Conservation (phyloP, 2,113 vertebrate species). For the Cnemophilus loriae region DNA sequence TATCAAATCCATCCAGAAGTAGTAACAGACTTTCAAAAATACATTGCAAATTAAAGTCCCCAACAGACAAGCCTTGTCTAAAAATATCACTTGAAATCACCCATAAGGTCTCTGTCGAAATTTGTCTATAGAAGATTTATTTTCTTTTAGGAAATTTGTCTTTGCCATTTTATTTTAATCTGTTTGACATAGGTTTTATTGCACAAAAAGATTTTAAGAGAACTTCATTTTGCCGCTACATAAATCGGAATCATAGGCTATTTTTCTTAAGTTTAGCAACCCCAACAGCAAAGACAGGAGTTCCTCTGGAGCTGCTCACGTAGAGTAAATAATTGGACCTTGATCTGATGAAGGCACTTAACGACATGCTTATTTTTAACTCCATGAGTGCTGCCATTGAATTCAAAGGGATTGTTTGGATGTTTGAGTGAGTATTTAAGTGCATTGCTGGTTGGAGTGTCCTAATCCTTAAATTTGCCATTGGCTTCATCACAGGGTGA, state of each 20-base stretch:
- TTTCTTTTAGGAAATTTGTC: neutral
- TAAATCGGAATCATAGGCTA: neutral
- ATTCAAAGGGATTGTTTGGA: slow-evolving; percentile 22
- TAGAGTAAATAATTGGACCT: slow-evolving; percentile 11
- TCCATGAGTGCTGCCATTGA: neutral
- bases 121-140: neutral
- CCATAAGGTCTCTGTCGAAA: neutral
- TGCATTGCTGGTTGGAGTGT: neutral
- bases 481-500: neutral
- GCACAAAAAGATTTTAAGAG: neutral
- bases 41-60: neutral
- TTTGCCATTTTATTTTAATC: neutral
- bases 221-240: neutral
- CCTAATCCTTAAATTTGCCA: neutral
- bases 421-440: neutral
- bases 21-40: neutral
- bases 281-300: neutral
- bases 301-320: neutral
- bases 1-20: neutral
- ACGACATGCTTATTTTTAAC: slow-evolving; percentile 21
- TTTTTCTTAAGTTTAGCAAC: neutral
- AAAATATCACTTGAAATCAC: neutral
- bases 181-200: neutral
- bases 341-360: neutral
- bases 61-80: neutral